Evolutionary conservation across 1,140 invertebrate genomes (phyloP), one percentile per base, ranked within the genome.

Genomic region (Bicyclus anynana): DNA sequence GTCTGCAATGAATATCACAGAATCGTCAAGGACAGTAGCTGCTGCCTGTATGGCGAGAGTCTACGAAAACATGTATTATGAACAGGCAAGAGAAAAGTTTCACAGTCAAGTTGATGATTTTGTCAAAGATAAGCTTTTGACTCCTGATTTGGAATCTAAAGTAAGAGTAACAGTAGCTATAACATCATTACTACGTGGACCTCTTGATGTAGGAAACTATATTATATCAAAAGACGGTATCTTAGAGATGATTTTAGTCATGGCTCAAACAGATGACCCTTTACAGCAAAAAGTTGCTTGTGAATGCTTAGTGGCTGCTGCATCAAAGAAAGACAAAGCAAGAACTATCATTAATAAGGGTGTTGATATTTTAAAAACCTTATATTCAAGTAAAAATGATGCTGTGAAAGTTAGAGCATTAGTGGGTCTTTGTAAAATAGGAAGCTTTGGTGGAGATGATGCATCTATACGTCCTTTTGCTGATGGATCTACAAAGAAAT

Each of bases 251-350:
- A 98, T 99, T 81, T 87, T 99, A 12, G 95, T 97, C 5, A 98
- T 99, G 97, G 98, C 98, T 9, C 94, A 94, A 46, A 96, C 95
- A 33, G 93, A 95, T 51, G 93, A 96, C 71, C 51, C 91, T 13
- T 80, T 98, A 0, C 96, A 99, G 77, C 97, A 98, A 89, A 95
- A 94, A 87, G 95, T 99, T 27, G 95, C 98, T 5, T 97, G 97
- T 74, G 98, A 99, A 89, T 98, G 98, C 63, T 93, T 99, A 5
- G 96, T 99, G 64, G 97, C 97, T 16, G 97, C 98, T 10, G 95
- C 98, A 2, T 97, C 97, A 0, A 99, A 99, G 77, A 98, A 99
- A 84, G 98, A 99, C 74, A 98, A 99, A 87, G 97, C 97, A 3
- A 94, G 93, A 59, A 93, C 96, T 3, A 96, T 99, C 21, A 94